Evolutionary conservation across 2,113 vertebrate genomes (phyloP), one percentile per base, ranked within the genome.

Genomic region (Platycercus adscitus): DNA sequence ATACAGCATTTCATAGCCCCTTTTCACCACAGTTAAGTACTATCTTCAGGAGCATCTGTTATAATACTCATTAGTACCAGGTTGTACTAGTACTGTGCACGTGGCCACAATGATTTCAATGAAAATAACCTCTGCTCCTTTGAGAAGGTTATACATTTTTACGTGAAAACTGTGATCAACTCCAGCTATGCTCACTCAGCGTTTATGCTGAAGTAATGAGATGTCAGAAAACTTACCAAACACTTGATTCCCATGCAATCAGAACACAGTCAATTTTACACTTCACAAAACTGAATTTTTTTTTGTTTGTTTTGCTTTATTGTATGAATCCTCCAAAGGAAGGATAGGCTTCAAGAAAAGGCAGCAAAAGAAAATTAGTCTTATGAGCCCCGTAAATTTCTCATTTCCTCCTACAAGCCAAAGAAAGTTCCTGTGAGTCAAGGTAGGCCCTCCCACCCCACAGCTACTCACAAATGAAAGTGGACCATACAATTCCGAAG

Each of bases 171-270:
- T 1, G 3, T 35, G 23, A 73, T 70, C 73, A 20, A 83, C 75
- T 78, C 73, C 33, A 63, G 17, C 16, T 17, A 52, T n/a, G 17
- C 8, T 46, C 28, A 81, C 5, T 52, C 56, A 84, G 52, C 13
- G 71, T 56, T 64, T 46, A 1, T 61, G 16, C 65, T 63, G 23
- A 52, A 56, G 29, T 25, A 85, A 70, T 8, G 37, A 88, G 23
- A 46, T 47, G 16, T 63, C 37, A 35, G 26, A 86, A 90, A 76
- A 90, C 68, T 95, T 96, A 94, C 76, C 94, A 31, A 86, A 70
- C 17, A 31, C 8, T 77, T 70, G 68, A 73, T 43, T 89, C 13
- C 43, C 18, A 39, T 7, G 43, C 41, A 90, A 58, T 4, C 31
- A 91, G 58, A 81, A 66, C 4, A 81, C 78, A 79, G 31, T 4